A percentile compares a stretch with the other conserved stretches of the same genome.
Evolutionary conservation across 2,113 vertebrate genomes (phyloP).

Genomic region (Brachyhypopomus gauderio): DNA sequence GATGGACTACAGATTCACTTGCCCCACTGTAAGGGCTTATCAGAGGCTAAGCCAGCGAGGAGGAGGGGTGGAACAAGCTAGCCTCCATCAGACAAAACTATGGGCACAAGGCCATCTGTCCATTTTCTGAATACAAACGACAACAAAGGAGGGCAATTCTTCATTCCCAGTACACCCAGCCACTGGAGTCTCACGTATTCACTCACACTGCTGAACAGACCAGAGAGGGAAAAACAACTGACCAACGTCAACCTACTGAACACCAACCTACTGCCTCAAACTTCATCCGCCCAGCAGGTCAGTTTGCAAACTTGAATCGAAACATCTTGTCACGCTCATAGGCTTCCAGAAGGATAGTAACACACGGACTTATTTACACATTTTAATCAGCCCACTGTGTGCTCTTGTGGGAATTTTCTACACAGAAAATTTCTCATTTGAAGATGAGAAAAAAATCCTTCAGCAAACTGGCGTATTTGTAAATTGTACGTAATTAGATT

Average conservation of each 20-base stretch:
- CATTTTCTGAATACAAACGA: constrained; percentile 71
- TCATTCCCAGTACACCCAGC: constrained; percentile 61
- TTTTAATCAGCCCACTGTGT: constrained; percentile 14
- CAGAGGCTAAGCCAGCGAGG: constrained; percentile 75
- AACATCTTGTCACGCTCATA: constrained; percentile 40
- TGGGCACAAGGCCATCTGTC: constrained; percentile 80
- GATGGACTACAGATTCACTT: constrained; percentile 68
- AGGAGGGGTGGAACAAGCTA: constrained; percentile 74
- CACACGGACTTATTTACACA: constrained; percentile 29
- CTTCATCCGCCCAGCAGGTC: constrained; percentile 71
- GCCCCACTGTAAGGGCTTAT: constrained; percentile 76
- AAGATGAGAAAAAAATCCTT: neutral
- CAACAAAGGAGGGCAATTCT: constrained; percentile 72
- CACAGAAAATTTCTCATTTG: neutral
- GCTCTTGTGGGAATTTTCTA: constrained; percentile 4
- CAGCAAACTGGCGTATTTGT: neutral
- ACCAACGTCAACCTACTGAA: constrained; percentile 26
- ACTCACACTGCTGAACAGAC: constrained; percentile 60
- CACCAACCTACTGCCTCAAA: constrained; percentile 34
- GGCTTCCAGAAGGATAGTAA: constrained; percentile 25
- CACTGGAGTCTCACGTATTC: constrained; percentile 61
- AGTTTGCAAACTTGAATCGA: constrained; percentile 63
- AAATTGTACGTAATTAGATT: neutral
- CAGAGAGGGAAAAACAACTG: constrained; percentile 55
- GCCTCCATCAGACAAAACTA: constrained; percentile 72